Conservation (phyloP, 2,888 invertebrate species). For the Bembecia ichneumoniformis region DNA sequence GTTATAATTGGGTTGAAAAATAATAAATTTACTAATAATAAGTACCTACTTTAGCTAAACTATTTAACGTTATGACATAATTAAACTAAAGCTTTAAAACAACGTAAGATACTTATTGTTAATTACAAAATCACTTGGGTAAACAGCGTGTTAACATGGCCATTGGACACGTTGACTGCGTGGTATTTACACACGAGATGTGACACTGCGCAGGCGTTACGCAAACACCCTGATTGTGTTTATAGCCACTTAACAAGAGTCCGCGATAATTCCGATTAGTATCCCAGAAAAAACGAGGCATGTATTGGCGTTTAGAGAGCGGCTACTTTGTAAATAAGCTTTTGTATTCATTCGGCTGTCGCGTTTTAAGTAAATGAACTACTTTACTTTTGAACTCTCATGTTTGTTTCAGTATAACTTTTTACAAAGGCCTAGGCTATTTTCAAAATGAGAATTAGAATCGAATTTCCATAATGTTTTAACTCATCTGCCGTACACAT, state of each 20-base stretch:
- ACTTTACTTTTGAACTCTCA: too few relatives aligned
- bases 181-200: conserved; percentile 47
- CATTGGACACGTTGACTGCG: conserved; percentile 22
- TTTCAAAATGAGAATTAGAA: too few relatives aligned
- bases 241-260: conserved; percentile 67
- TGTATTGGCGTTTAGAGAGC: conserved; percentile 29
- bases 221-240: conserved; percentile 67
- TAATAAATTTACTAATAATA: too few relatives aligned
- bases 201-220: conserved; percentile 54
- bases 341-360: conserved; percentile 4
- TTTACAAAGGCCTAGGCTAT: too few relatives aligned
- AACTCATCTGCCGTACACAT: too few relatives aligned
- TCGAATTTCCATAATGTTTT: too few relatives aligned
- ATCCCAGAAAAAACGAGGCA: conserved; percentile 48
- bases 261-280: conserved; percentile 67
- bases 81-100: background rate
- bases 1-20: too few relatives aligned
- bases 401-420: too few relatives aligned
- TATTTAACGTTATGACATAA: background rate
- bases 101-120: background rate
- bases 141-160: conserved; percentile 36
- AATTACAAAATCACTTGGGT: background rate
- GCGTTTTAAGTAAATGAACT: too few relatives aligned
- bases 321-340: conserved; percentile 48
- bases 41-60: too few relatives aligned